phyloP scores from a whole-genome alignment of 1,140 invertebrate species.

The Theocolax elegans region DNA sequence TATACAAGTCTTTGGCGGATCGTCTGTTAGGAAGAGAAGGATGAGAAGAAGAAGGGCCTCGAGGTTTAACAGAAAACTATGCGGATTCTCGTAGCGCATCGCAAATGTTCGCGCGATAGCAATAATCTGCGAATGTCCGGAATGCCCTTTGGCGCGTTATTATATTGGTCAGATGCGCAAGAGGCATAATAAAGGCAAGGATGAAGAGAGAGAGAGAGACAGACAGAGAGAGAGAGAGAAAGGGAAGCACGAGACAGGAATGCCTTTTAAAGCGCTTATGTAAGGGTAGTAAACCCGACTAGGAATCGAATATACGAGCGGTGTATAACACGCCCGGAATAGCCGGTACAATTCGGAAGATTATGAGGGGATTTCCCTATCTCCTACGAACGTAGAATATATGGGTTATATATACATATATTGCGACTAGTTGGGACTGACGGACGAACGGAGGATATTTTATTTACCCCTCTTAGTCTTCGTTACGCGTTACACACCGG shows the following conservation, averaged over 20 bases:
- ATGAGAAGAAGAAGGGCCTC: too few relatives aligned
- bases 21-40: too few relatives aligned
- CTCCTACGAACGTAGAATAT: neutral
- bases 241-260: neutral
- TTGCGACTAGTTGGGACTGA: too few relatives aligned
- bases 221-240: too few relatives aligned
- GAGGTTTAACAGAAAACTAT: neutral
- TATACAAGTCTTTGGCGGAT: too few relatives aligned
- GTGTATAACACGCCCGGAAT: neutral
- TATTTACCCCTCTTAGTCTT: too few relatives aligned
- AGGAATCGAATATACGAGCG: neutral
- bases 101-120: neutral
- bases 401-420: neutral
- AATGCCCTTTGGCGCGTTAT: neutral
- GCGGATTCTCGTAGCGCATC: neutral
- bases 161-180: neutral
- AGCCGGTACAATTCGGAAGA: neutral
- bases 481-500: too few relatives aligned
- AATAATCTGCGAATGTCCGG: too few relatives aligned
- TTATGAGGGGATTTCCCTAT: neutral
- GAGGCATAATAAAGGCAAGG: neutral
- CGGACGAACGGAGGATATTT: too few relatives aligned
- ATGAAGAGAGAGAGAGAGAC: neutral
- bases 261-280: neutral
- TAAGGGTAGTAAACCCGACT: neutral